These are phyloP conservation scores for Palythoa grandis DNA, from an alignment of 92 coral and sea anemone genomes.

Conservation along the genomic window DNA sequence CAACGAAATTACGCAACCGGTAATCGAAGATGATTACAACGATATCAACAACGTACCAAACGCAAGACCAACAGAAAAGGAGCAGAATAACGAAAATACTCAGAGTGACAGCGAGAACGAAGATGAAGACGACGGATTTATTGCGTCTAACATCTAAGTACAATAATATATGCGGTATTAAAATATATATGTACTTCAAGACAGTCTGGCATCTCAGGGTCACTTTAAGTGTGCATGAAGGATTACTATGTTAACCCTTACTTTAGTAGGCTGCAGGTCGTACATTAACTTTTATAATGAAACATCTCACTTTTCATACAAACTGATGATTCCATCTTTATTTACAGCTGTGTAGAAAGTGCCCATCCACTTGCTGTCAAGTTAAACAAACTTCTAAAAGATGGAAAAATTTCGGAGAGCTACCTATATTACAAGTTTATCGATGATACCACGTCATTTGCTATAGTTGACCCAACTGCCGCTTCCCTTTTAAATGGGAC, in stretches of 20 bases:
- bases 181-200: not conserved
- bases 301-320: no score
- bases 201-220: no score
- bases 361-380: slow-evolving; percentile 38
- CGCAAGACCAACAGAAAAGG: not conserved
- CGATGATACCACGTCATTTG: not conserved
- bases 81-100: not conserved
- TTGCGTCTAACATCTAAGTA: no score
- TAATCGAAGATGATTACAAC: slow-evolving; percentile 4
- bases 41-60: not conserved
- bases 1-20: no score
- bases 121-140: no score
- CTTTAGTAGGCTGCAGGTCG: no score
- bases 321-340: not conserved
- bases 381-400: slow-evolving; percentile 19
- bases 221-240: no score
- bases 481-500: no score
- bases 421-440: not conserved
- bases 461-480: not conserved
- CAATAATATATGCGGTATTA: no score
- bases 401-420: slow-evolving; percentile 31
- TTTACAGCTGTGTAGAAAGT: not conserved
- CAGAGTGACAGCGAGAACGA: not conserved
- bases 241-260: no score
- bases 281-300: no score